Evolutionary conservation across 2,113 vertebrate genomes (phyloP).

Genomic region (Protobothrops mucrosquamatus): DNA sequence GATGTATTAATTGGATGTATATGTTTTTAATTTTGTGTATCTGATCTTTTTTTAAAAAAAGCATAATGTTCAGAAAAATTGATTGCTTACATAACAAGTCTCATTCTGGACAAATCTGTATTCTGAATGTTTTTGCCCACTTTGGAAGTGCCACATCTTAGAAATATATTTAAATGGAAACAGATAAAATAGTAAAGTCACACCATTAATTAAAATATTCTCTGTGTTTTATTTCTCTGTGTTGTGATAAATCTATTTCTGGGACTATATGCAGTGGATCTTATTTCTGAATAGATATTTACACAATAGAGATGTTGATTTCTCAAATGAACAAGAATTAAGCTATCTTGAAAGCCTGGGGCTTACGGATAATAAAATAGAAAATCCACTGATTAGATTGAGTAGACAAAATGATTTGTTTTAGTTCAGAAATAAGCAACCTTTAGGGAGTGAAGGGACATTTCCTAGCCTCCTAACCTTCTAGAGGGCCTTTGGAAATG

Average conservation of each 20-base stretch:
- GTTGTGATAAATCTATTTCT: not conserved
- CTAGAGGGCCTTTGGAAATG: not conserved
- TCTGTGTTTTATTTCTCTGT: too few species aligned
- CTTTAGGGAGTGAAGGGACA: not conserved
- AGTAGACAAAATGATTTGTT: not conserved
- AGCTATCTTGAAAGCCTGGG: slow-evolving; percentile 38
- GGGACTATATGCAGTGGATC: not conserved
- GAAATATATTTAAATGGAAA: not conserved
- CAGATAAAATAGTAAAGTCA: not conserved
- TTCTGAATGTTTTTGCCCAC: not conserved
- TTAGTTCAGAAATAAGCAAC: not conserved
- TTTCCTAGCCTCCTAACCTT: not conserved
- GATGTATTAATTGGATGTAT: too few species aligned
- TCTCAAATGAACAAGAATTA: slow-evolving; percentile 49
- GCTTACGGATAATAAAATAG: slow-evolving; percentile 14
- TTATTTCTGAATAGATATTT: not conserved
- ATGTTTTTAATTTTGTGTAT: not conserved
- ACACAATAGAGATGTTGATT: not conserved
- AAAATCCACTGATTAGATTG: slow-evolving; percentile 23
- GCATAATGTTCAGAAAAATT: not conserved
- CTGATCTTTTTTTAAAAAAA: not conserved
- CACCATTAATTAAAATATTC: not conserved
- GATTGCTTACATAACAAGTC: not conserved
- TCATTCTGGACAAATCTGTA: not conserved
- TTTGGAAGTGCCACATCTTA: not conserved